These are phyloP conservation scores for Eristalis pertinax DNA, from an alignment of 2,888 invertebrate species.

Conservation along the genomic window DNA sequence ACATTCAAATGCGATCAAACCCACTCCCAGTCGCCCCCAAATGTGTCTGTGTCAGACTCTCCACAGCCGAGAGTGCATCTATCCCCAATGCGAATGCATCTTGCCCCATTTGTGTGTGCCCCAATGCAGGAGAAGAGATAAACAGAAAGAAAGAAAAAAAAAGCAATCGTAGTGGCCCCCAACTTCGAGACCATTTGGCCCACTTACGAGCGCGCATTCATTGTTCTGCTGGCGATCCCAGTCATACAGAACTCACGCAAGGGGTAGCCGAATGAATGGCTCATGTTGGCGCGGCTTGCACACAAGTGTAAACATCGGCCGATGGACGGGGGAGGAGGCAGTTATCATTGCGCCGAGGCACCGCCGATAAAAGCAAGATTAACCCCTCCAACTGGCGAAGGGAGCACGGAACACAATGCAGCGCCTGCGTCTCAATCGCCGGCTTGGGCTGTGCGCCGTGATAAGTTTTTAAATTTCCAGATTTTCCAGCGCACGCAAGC, in stretches of 20 bases:
- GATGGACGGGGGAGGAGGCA: neutral
- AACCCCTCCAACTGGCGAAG: neutral
- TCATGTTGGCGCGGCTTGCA: neutral
- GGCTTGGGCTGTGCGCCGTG: conserved; percentile 35
- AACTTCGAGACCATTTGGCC: conserved; percentile 61
- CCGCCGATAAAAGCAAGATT: neutral
- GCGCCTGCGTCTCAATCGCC: neutral
- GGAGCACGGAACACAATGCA: neutral
- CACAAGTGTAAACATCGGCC: neutral
- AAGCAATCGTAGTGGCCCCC: conserved; percentile 60
- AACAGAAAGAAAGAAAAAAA: neutral
- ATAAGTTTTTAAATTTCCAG: conserved; percentile 64
- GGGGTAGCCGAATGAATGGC: neutral
- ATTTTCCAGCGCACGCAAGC: conserved; percentile 28
- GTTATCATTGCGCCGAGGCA: neutral
- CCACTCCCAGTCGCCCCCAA: neutral
- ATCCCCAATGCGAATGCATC: neutral
- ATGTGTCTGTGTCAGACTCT: neutral
- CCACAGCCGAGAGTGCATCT: neutral
- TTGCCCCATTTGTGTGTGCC: neutral
- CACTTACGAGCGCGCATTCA: conserved; percentile 38
- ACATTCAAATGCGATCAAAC: neutral
- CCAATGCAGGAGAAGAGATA: neutral
- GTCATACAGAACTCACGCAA: neutral
- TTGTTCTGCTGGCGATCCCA: neutral